A percentile compares a stretch with the other conserved stretches of the same genome.
phyloP scores from a whole-genome alignment of 2,113 vertebrate genomes.

The Dromas ardeola region DNA sequence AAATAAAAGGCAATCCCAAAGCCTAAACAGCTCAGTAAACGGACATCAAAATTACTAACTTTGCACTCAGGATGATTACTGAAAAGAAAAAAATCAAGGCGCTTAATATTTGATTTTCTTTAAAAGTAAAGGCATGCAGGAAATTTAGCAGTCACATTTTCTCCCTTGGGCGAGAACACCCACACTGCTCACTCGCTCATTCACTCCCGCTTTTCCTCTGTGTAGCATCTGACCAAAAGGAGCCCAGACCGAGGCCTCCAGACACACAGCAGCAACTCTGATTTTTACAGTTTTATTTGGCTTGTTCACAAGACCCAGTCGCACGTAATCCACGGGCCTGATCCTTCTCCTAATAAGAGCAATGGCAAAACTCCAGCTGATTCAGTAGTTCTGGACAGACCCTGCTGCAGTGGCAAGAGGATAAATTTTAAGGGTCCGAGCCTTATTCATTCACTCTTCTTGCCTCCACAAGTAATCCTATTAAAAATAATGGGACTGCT shows the following conservation, averaged over 20 bases:
- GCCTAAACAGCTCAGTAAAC: background rate
- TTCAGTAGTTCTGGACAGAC: slow-evolving; percentile 56
- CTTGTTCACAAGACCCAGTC: background rate
- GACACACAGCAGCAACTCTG: background rate
- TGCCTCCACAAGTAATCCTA: slow-evolving; percentile 13
- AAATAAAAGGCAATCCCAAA: background rate
- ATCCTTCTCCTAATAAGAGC: slow-evolving; percentile 67
- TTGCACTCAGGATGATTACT: background rate
- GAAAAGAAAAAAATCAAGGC: background rate
- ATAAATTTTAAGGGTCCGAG: slow-evolving; percentile 71
- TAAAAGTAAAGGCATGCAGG: background rate
- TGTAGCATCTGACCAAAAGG: background rate
- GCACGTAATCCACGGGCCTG: background rate
- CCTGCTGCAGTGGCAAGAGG: background rate
- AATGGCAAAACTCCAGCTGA: slow-evolving; percentile 75
- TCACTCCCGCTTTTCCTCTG: background rate
- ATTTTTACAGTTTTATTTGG: slow-evolving; percentile 18
- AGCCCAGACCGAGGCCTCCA: background rate
- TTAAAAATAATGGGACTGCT: slow-evolving; percentile 35
- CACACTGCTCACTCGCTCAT: background rate
- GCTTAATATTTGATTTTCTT: background rate
- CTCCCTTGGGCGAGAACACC: background rate
- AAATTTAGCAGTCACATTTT: background rate
- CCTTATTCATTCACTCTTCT: slow-evolving; percentile 33
- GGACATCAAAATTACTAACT: background rate